Evolutionary conservation across 2,797 vertebrate genomes (phyloP), one percentile per base, ranked within the genome.

Genomic region (Lithobates sylvaticus): DNA sequence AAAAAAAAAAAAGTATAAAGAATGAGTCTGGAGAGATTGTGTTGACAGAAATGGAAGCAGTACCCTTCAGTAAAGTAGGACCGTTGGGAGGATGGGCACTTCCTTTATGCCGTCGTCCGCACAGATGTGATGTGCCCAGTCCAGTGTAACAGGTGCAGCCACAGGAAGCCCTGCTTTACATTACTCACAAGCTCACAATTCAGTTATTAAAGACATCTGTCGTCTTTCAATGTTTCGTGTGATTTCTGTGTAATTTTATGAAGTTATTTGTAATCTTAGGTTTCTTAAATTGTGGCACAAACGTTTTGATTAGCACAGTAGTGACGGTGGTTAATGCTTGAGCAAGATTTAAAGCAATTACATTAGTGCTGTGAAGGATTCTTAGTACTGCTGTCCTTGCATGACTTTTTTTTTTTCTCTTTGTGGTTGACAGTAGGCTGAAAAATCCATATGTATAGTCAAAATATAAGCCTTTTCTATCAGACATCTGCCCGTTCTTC

Each of bases 121-220:
- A 36, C 50, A 77, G 75, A 77, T 77, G 61, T 34, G 54, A 54
- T 12, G 2, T 44, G 21, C n/a, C 3, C n/a, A 50, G 64, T 50
- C 3, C n/a, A 50, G 64, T 50, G 44, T 71, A 21, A 27, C 78
- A 81, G 78, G 67, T 81, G 78, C 78, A 42, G 29, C 58, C 76
- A 8, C 32, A 70, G 67, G 67, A 71, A 50, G 42, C 34, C 16
- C 50, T 15, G 21, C 54, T 65, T 21, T 36, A 4, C 18, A 54
- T 58, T 18, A 18, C 50, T 18, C 4, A 0, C 44, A 47, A 15
- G 13, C 12, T 47, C 15, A 18, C 50, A 7, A 61, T 61, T 61
- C 54, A 13, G 6, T 61, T 61, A 61, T 23, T 61, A 61, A 61
- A 61, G 21, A 61, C 68, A 70, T 36, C 68, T 70, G 68, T 70